Evolutionary conservation across 2,797 vertebrate genomes (phyloP), one percentile per base, ranked within the genome.

Genomic region (Gephyroberyx darwinii): DNA sequence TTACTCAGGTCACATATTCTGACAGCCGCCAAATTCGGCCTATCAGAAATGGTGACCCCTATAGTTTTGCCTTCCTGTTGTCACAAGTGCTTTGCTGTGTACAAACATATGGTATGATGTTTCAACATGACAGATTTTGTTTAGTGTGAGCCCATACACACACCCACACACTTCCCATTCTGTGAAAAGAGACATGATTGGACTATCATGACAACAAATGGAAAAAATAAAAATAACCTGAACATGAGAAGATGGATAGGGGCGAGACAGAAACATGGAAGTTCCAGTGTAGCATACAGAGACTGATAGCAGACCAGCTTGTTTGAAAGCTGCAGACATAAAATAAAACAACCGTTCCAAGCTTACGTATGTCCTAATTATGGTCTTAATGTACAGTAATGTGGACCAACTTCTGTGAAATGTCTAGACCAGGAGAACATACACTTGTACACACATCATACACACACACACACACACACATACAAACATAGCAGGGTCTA

Each of bases 401-500:
- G 52, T 45, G 20, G 20, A 1, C 13, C 9, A 3, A 57, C 75
- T 65, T 79, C 72, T 81, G 78, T 60, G 43, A 48, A 70, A 56
- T 75, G 30, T 26, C 47, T 52, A 16, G 65, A 64, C 45, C 43
- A 61, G 43, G 54, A 52, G n/a, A 63, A 10, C 43, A 63, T 17
- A 30, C 14, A 62, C 22, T 5, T 54, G 39, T 41, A 39, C 47
- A 65, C n/a, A 64, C 77, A 61, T 39, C 33, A 35, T 35, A 35
- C 33, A 35, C 47, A 13, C 45, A 35, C 30, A 64, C 65, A 71
- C 54, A 22, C 43, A n/a, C 7, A 79, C 16, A 75, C 67, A 72
- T 41, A 16, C 71, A 74, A 72, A 71, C 69, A 54, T 37, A 63
- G 50, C 59, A 13, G 63, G 10, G 64, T 60, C 50, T 75, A 66